Evolutionary conservation across 2,113 vertebrate genomes (phyloP).

Genomic region (Phylloscopus whistleri): DNA sequence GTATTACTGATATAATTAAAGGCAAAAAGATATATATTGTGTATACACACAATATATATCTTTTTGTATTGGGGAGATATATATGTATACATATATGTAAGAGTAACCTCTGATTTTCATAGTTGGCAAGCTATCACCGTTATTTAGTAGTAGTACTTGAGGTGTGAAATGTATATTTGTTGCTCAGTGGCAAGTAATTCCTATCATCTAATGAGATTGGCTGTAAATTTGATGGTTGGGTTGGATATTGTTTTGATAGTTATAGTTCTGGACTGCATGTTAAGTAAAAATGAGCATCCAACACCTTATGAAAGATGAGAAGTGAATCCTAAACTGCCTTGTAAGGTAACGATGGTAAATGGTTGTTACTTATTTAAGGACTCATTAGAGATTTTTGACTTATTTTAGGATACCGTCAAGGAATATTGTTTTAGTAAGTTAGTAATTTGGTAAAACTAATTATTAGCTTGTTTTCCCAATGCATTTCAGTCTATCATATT

Average conservation of each 20-base stretch:
- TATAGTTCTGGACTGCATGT: slow-evolving; percentile 7
- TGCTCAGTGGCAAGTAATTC: slow-evolving; percentile 38
- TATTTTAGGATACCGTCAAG: background rate
- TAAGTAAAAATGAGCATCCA: slow-evolving; percentile 26
- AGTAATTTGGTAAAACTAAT: background rate
- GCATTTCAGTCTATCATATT: background rate
- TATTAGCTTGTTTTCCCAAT: background rate
- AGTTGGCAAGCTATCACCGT: slow-evolving; percentile 16
- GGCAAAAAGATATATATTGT: background rate
- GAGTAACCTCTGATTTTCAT: slow-evolving; percentile 21
- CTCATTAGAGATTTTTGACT: background rate
- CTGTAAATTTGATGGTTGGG: slow-evolving; percentile 48
- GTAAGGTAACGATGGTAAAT: background rate
- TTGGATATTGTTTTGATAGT: slow-evolving; percentile 50
- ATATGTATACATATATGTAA: background rate
- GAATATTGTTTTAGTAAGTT: background rate
- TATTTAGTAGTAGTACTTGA: slow-evolving; percentile 60
- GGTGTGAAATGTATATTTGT: slow-evolving; percentile 64
- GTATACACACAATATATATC: too few species aligned
- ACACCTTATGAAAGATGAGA: background rate
- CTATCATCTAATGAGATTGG: slow-evolving; percentile 35
- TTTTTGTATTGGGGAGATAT: background rate
- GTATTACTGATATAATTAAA: slow-evolving; percentile 56
- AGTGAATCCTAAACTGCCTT: slow-evolving; percentile 4
- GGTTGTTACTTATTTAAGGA: background rate